Percentiles rank a stretch among this genome's conserved stretches.
Conservation (phyloP, 2,797 vertebrate genomes). For the Hippoglossus hippoglossus region DNA sequence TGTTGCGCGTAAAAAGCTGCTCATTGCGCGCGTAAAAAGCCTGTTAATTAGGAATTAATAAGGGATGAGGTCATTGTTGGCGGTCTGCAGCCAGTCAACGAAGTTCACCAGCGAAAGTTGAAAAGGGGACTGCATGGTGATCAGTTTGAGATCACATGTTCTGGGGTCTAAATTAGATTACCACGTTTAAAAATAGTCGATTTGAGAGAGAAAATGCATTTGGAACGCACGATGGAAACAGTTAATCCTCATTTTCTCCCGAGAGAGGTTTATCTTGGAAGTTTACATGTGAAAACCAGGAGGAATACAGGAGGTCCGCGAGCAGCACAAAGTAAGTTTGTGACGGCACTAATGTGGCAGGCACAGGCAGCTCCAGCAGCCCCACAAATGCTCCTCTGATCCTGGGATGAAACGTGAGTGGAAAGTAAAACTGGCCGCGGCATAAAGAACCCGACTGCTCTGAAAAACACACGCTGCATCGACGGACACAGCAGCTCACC, state of each 20-base stretch:
- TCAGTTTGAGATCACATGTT: too few species aligned
- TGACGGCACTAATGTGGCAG: conserved; percentile 60
- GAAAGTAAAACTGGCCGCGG: conserved; percentile 83
- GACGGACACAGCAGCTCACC: conserved; percentile 19
- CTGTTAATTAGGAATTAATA: conserved; percentile 28
- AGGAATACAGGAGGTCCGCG: conserved; percentile 10
- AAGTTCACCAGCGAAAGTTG: neutral
- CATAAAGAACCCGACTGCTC: conserved; percentile 71
- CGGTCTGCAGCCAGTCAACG: neutral
- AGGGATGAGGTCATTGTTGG: conserved; percentile 27
- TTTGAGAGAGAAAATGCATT: neutral
- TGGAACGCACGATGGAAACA: neutral
- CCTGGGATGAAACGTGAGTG: conserved; percentile 85
- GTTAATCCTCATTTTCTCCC: neutral
- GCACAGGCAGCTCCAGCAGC: conserved; percentile 65
- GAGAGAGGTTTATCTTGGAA: neutral
- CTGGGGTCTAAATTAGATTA: neutral
- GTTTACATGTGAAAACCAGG: conserved; percentile 1
- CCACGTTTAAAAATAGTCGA: neutral
- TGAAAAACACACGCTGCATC: conserved; percentile 56
- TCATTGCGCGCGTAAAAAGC: conserved; percentile 50
- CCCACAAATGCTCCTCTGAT: conserved; percentile 81
- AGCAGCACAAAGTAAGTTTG: conserved; percentile 68
- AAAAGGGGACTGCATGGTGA: neutral
- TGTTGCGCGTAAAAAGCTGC: conserved; percentile 24